Evolutionary conservation across 2,797 vertebrate species (phyloP).

Genomic region (Cuniculus paca): DNA sequence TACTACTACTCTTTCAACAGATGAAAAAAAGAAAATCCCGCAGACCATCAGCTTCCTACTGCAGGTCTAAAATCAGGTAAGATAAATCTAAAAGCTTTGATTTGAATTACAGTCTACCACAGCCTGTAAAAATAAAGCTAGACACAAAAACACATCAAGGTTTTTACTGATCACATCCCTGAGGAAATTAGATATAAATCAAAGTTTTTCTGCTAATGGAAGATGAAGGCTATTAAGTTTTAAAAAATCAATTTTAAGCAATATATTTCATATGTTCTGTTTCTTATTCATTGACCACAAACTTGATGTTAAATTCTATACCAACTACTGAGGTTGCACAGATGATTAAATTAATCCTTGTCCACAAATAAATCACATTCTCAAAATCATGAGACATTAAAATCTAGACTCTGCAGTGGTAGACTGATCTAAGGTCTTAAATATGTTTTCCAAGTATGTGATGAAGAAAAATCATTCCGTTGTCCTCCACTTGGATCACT

Average conservation of each 20-base stretch:
- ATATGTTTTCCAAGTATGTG: background rate
- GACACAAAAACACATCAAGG: background rate
- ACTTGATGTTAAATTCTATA: background rate
- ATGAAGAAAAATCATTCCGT: background rate
- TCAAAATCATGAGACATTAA: background rate
- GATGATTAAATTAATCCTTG: background rate
- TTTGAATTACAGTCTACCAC: background rate
- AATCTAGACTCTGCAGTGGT: background rate
- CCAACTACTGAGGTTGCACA: background rate
- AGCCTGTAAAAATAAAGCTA: background rate
- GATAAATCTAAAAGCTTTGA: slow-evolving; percentile 23
- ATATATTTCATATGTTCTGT: background rate
- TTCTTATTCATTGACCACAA: background rate
- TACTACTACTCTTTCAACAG: background rate
- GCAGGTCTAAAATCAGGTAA: background rate
- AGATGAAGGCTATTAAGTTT: background rate
- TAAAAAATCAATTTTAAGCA: background rate
- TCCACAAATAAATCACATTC: background rate
- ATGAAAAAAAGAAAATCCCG: background rate
- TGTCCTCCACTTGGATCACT: background rate
- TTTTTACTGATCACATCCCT: background rate
- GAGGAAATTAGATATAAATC: background rate
- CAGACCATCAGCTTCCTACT: background rate
- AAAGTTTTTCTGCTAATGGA: background rate
- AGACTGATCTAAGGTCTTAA: background rate